Evolutionary conservation across 2,113 vertebrate species (phyloP).

Genomic region (Semnornis frantzii): DNA sequence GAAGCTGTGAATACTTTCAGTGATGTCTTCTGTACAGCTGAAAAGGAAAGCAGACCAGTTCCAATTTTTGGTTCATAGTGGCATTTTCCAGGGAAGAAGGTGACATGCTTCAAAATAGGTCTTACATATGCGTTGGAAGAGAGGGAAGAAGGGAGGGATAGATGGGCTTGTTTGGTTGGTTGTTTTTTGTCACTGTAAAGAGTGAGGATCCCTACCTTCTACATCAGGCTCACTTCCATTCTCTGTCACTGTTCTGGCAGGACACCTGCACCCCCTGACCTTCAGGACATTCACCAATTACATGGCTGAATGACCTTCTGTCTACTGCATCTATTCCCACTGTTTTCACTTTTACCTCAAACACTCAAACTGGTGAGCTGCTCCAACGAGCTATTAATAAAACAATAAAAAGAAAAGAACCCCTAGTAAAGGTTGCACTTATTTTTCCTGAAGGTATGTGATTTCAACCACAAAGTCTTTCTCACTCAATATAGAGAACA

Average conservation of each 20-base stretch:
- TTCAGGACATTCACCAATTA: background rate
- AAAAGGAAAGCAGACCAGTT: slow-evolving; percentile 1
- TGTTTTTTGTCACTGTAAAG: background rate
- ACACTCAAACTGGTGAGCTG: background rate
- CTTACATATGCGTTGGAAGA: background rate
- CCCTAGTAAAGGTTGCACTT: background rate
- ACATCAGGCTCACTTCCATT: background rate
- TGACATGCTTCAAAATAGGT: background rate
- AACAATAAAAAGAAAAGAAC: background rate
- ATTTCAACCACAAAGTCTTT: background rate
- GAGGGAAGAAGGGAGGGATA: background rate
- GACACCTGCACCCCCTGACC: background rate
- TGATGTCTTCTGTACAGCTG: slow-evolving; percentile 79
- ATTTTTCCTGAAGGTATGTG: background rate
- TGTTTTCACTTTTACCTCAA: background rate
- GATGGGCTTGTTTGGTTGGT: background rate
- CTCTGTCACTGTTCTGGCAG: background rate
- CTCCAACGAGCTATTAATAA: background rate
- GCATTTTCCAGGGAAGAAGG: background rate
- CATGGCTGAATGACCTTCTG: background rate
- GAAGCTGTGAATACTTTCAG: slow-evolving; percentile 66
- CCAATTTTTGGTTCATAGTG: background rate
- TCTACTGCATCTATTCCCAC: background rate
- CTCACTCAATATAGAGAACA: background rate
- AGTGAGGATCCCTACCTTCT: background rate